A percentile compares a stretch with the other conserved stretches of the same genome.
These are phyloP conservation scores for Rotaria magnacalcarata DNA, from an alignment of 2,888 invertebrate genomes.

Conservation along the genomic window DNA sequence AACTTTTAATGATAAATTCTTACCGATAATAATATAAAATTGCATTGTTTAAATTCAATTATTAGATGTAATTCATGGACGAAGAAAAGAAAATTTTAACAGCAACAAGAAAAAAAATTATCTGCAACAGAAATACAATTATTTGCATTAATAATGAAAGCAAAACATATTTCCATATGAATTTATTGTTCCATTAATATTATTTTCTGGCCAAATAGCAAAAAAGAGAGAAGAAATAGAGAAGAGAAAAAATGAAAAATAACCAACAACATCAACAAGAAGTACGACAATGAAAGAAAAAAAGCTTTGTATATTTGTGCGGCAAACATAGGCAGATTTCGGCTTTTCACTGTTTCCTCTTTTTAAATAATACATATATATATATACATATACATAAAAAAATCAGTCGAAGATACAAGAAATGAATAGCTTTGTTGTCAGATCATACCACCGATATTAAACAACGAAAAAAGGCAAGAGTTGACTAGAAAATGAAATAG, in stretches of 20 bases:
- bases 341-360: slow-evolving; percentile 13
- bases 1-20: background rate
- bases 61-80: background rate
- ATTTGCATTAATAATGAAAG: slow-evolving; percentile 11
- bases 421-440: slow-evolving; percentile 29
- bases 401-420: background rate
- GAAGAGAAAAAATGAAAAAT: background rate
- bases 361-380: background rate
- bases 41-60: background rate
- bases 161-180: slow-evolving; percentile 22
- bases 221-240: background rate
- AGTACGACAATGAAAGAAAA: slow-evolving; percentile 29
- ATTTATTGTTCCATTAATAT: slow-evolving; percentile 18
- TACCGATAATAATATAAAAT: background rate
- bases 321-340: slow-evolving; percentile 7
- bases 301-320: background rate
- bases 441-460: slow-evolving; percentile 29
- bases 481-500: slow-evolving; percentile 22
- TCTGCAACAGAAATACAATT: background rate
- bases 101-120: background rate
- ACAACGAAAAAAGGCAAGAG: background rate
- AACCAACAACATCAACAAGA: slow-evolving; percentile 31
- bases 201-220: slow-evolving; percentile 11
- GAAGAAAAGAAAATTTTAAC: background rate
- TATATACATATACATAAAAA: background rate